These are phyloP conservation scores for Nyctereutes procyonoides DNA, from an alignment of 2,113 vertebrate species.

Conservation along the genomic window DNA sequence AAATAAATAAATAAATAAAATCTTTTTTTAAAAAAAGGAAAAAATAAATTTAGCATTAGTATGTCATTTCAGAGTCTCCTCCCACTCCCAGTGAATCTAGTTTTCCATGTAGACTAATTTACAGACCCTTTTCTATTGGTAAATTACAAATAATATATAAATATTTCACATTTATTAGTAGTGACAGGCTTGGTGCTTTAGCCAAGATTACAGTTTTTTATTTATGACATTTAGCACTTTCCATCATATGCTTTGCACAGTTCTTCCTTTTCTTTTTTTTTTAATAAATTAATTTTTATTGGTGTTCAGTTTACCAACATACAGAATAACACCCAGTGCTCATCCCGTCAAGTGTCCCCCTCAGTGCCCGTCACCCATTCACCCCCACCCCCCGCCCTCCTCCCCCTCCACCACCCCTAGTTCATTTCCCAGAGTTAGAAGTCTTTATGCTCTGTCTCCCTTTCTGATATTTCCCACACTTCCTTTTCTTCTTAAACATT, in stretches of 20 bases:
- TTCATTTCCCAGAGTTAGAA: too few relatives aligned
- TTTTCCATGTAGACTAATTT: not conserved
- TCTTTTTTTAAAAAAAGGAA: too few relatives aligned
- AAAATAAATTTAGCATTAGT: not conserved
- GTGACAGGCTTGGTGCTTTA: slow-evolving; percentile 4
- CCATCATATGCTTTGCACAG: not conserved
- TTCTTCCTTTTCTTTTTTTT: slow-evolving; percentile 30
- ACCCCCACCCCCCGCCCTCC: too few relatives aligned
- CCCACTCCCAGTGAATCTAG: not conserved
- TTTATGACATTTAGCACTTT: not conserved
- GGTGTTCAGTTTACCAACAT: too few relatives aligned
- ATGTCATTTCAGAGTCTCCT: not conserved
- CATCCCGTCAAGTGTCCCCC: too few relatives aligned
- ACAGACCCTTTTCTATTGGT: not conserved
- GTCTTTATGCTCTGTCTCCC: too few relatives aligned
- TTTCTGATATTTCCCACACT: too few relatives aligned
- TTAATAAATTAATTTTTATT: too few relatives aligned
- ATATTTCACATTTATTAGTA: not conserved
- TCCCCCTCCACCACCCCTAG: too few relatives aligned
- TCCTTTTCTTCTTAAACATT: not conserved
- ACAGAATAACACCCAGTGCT: too few relatives aligned
- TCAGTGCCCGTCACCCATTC: too few relatives aligned
- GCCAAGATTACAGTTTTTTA: not conserved
- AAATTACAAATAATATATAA: not conserved
- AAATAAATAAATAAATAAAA: too few relatives aligned